Percentiles rank a stretch among this genome's conserved stretches.
phyloP scores from a whole-genome alignment of 2,888 invertebrate genomes.

The Xylota segnis region DNA sequence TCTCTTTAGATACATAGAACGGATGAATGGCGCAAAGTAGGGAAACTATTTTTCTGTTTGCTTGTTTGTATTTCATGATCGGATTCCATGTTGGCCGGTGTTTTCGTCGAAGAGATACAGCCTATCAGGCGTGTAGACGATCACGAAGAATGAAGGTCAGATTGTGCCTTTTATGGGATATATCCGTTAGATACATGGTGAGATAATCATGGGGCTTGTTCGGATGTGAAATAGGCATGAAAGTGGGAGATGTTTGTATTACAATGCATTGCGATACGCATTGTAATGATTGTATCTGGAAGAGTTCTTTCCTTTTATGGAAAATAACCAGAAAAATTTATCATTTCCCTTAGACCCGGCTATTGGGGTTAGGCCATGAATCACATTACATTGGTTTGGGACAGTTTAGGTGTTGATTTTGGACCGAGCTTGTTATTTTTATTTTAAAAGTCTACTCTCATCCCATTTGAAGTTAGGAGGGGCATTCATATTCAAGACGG shows the following conservation, averaged over 20 bases:
- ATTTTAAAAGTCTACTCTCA: too few species aligned
- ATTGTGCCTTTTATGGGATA: slow-evolving; percentile 60
- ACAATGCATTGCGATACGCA: slow-evolving; percentile 3
- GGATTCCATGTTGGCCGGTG: slow-evolving; percentile 55
- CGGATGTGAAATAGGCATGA: slow-evolving; percentile 38
- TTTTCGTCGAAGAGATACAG: slow-evolving; percentile 27
- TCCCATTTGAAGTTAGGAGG: too few species aligned
- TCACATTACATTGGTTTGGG: not conserved
- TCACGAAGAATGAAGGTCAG: slow-evolving; percentile 73
- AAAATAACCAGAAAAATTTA: not conserved
- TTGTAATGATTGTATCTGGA: slow-evolving; percentile 11
- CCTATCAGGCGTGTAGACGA: slow-evolving; percentile 61
- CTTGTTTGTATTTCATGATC: slow-evolving; percentile 41
- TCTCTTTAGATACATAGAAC: slow-evolving; percentile 34
- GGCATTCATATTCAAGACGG: too few species aligned
- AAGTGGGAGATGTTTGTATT: slow-evolving; percentile 34
- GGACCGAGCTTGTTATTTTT: too few species aligned
- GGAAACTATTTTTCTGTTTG: slow-evolving; percentile 35
- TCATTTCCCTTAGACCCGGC: not conserved
- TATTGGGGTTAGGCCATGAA: slow-evolving; percentile 15
- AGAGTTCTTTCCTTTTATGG: slow-evolving; percentile 1
- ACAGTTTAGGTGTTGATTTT: not conserved
- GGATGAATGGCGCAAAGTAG: slow-evolving; percentile 51
- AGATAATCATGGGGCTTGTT: slow-evolving; percentile 51
- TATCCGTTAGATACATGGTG: slow-evolving; percentile 69